These are phyloP conservation scores for Brachylomia viminalis DNA, from an alignment of 2,888 invertebrate species.

Conservation along the genomic window DNA sequence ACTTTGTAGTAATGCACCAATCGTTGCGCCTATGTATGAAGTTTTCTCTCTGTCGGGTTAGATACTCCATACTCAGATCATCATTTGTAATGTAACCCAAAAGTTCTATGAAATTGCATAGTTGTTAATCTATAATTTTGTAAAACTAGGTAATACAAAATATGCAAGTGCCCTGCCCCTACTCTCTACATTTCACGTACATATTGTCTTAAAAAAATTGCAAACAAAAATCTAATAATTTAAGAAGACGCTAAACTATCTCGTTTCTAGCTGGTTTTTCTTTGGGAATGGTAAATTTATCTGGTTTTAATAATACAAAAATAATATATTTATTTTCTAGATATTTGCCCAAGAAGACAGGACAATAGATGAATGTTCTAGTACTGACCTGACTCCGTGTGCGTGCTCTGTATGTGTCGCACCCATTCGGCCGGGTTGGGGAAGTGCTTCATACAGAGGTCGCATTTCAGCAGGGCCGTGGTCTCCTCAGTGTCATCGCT, in stretches of 20 bases:
- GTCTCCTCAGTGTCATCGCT: conserved; percentile 93
- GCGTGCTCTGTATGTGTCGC: conserved; percentile 95
- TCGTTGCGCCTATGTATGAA: too few relatives aligned
- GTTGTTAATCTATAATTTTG: background rate
- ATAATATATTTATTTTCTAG: background rate
- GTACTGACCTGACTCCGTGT: conserved; percentile 92
- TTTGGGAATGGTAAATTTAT: background rate
- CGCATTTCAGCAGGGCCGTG: conserved; percentile 94
- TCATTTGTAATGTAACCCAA: too few relatives aligned
- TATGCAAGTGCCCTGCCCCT: background rate
- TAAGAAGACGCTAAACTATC: background rate
- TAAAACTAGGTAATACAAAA: background rate
- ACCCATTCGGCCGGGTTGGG: conserved; percentile 97
- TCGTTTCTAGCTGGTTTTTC: background rate
- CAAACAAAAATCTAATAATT: conserved; percentile 8
- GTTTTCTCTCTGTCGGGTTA: too few relatives aligned
- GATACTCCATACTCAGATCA: too few relatives aligned
- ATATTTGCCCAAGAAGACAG: background rate
- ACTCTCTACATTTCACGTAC: background rate
- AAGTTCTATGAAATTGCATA: too few relatives aligned
- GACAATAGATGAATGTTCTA: background rate
- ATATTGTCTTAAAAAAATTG: background rate
- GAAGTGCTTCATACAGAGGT: conserved; percentile 94
- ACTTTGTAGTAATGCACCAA: too few relatives aligned
- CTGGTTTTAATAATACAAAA: conserved; percentile 1